A percentile compares a stretch with the other conserved stretches of the same genome.
phyloP scores from a whole-genome alignment of 2,113 vertebrate genomes.

The Bettongia penicillata region DNA sequence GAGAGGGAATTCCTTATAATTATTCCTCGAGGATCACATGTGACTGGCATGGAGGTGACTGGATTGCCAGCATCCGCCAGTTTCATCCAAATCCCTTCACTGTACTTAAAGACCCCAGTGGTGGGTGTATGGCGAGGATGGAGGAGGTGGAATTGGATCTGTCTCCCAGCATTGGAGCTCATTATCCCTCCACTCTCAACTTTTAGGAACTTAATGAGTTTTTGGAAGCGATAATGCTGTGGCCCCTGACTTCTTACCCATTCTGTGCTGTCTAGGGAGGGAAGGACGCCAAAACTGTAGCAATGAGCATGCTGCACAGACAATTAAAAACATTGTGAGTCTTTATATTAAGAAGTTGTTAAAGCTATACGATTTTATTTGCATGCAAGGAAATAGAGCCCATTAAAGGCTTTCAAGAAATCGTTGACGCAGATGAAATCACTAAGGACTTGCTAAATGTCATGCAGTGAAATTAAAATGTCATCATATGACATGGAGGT shows the following conservation, averaged over 20 bases:
- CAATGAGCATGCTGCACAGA: constrained; percentile 59
- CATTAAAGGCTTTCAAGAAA: constrained; percentile 61
- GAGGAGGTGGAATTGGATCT: constrained; percentile 40
- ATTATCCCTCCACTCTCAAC: constrained; percentile 55
- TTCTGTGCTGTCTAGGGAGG: constrained; percentile 53
- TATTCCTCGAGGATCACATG: constrained; percentile 85
- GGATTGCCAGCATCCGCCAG: constrained; percentile 76
- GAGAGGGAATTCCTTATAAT: constrained; percentile 82
- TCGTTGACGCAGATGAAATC: constrained; percentile 73
- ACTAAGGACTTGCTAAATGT: constrained; percentile 83
- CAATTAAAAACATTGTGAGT: constrained; percentile 66
- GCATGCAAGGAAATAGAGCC: constrained; percentile 59
- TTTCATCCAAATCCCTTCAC: constrained; percentile 61
- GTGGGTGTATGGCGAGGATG: constrained; percentile 55
- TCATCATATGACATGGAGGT: constrained; percentile 76
- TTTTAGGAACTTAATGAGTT: constrained; percentile 62
- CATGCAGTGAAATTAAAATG: constrained; percentile 85
- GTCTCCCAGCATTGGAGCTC: constrained; percentile 54
- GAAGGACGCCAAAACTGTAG: constrained; percentile 65
- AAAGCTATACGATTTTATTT: constrained; percentile 64
- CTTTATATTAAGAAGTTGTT: constrained; percentile 47
- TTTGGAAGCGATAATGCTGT: constrained; percentile 43
- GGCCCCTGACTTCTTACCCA: constrained; percentile 56
- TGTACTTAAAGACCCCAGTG: constrained; percentile 54
- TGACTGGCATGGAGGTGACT: constrained; percentile 78